Conservation (phyloP, 2,797 vertebrate genomes). For the Acanthornis magna region DNA sequence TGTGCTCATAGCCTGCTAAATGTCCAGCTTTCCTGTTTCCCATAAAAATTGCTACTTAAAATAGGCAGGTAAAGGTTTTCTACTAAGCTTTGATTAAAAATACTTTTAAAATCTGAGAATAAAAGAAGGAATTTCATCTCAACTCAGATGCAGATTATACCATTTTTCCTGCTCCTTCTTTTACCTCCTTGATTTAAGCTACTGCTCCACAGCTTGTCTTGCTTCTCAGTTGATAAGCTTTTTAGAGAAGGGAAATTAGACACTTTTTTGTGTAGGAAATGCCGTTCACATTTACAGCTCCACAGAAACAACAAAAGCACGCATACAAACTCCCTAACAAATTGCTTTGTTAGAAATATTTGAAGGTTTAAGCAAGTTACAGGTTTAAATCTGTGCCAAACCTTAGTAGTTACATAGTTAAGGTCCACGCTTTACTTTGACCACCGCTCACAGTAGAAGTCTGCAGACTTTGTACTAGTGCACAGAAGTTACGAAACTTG, state of each 20-base stretch:
- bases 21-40: neutral
- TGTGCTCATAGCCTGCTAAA: neutral
- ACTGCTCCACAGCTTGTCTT: neutral
- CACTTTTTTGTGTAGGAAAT: neutral
- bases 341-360: neutral
- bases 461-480: neutral
- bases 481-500: neutral
- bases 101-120: neutral
- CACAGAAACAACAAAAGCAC: neutral
- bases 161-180: neutral
- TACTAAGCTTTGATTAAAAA: neutral
- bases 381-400: neutral
- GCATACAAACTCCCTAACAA: neutral
- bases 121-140: neutral
- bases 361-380: neutral
- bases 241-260: neutral
- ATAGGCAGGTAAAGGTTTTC: neutral
- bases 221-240: neutral
- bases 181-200: neutral
- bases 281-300: neutral
- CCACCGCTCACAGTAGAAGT: accelerated
- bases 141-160: neutral
- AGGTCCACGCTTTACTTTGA: neutral
- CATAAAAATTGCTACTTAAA: neutral
- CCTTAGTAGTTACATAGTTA: neutral